These are phyloP conservation scores for Caenorhabditis doughertyi DNA, from an alignment of 2,888 invertebrate species.

Conservation along the genomic window DNA sequence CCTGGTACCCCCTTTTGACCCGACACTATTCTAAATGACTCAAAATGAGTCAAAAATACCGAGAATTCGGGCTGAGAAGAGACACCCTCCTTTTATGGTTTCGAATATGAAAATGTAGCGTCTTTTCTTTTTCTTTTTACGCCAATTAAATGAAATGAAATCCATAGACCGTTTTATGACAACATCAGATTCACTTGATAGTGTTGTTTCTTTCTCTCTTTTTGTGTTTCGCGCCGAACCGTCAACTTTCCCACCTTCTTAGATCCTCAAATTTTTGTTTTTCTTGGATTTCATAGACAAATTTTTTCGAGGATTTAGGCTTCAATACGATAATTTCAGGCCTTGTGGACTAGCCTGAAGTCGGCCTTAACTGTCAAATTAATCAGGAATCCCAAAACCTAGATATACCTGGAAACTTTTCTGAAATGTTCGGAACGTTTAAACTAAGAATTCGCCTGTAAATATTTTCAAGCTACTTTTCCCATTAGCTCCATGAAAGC, in stretches of 20 bases:
- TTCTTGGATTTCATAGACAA: background rate
- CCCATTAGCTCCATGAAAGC: too few relatives aligned
- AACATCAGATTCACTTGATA: background rate
- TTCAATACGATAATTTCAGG: too few relatives aligned
- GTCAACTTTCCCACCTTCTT: background rate
- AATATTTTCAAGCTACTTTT: too few relatives aligned
- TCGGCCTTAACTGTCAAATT: too few relatives aligned
- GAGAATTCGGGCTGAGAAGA: background rate
- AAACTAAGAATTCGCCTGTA: too few relatives aligned
- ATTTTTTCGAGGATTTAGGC: too few relatives aligned
- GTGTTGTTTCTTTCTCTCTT: constrained; percentile 5
- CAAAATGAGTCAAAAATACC: constrained; percentile 37
- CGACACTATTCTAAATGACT: constrained; percentile 8
- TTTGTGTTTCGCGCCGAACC: background rate
- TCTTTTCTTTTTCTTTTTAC: background rate
- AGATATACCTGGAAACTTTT: too few relatives aligned
- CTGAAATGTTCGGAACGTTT: too few relatives aligned
- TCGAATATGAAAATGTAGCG: constrained; percentile 51
- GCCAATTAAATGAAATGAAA: background rate
- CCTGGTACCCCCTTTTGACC: constrained; percentile 1
- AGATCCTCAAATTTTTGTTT: background rate
- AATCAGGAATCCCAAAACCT: too few relatives aligned
- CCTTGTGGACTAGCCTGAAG: too few relatives aligned
- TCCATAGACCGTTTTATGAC: constrained; percentile 45
- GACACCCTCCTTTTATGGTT: background rate